Percentiles rank a stretch among this genome's conserved stretches.
These are phyloP conservation scores for Masticophis lateralis DNA, from an alignment of 2,797 vertebrate genomes.

Conservation along the genomic window DNA sequence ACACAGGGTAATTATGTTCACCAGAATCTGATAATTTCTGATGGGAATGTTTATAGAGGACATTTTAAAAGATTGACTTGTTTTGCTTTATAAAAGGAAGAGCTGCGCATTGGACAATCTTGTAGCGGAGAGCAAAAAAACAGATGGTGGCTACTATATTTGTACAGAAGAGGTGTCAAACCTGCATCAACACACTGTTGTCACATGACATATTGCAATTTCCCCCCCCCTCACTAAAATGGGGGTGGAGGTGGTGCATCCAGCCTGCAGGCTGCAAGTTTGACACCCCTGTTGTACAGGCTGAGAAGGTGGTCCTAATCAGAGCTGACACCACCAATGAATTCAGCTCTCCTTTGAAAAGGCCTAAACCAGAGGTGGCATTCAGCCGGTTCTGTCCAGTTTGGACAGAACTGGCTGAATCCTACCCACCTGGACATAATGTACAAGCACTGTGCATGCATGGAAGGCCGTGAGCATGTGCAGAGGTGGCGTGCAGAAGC, in stretches of 20 bases:
- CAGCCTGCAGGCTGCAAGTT: too few species aligned
- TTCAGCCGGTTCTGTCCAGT: too few species aligned
- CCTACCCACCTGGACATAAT: too few species aligned
- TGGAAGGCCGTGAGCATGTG: too few species aligned
- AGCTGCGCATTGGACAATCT: slow-evolving; percentile 45
- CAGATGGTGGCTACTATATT: neutral
- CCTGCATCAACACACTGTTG: too few species aligned
- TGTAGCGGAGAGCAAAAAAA: neutral
- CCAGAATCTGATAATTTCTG: fast-evolving
- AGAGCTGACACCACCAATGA: fast-evolving
- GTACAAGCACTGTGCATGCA: too few species aligned
- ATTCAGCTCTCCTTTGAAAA: neutral
- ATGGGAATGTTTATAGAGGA: neutral
- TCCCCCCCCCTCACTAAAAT: too few species aligned
- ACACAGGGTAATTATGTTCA: slow-evolving; percentile 49
- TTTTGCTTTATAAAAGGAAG: slow-evolving; percentile 24
- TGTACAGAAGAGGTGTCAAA: fast-evolving
- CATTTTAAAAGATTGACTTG: slow-evolving; percentile 52
- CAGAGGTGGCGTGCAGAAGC: too few species aligned
- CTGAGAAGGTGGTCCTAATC: slow-evolving; percentile 9
- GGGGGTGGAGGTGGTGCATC: too few species aligned
- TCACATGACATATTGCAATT: too few species aligned
- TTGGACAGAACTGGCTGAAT: too few species aligned
- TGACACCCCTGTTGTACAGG: neutral
- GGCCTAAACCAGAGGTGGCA: neutral